A percentile compares a stretch with the other conserved stretches of the same genome.
Conservation (phyloP, 2,888 invertebrate species). For the Erebia palarica region DNA sequence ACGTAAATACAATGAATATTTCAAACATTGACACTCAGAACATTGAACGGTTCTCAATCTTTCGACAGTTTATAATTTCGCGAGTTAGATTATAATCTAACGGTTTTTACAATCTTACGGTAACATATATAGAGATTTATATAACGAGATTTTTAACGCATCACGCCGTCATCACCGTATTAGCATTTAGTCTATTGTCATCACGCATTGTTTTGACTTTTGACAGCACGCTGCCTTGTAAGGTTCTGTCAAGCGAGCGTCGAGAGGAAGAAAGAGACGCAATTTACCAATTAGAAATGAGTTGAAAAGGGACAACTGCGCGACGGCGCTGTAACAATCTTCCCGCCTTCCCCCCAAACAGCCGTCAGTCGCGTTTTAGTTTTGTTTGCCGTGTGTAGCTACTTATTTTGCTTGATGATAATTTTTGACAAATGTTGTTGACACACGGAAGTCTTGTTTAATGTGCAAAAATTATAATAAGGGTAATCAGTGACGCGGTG, state of each 20-base stretch:
- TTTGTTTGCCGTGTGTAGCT: constrained; percentile 69
- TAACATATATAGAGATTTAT: too few relatives aligned
- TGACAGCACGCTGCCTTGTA: constrained; percentile 58
- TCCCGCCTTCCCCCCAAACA: constrained; percentile 72
- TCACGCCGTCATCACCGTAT: too few relatives aligned
- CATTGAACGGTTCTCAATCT: too few relatives aligned
- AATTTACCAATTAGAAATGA: constrained; percentile 41
- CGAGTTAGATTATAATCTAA: too few relatives aligned
- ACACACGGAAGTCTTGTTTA: constrained; percentile 31
- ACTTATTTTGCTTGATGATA: constrained; percentile 39
- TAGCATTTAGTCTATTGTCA: too few relatives aligned
- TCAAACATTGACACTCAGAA: too few relatives aligned
- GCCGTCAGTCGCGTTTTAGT: constrained; percentile 65
- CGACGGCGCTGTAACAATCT: constrained; percentile 74
- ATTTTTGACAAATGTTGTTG: constrained; percentile 55
- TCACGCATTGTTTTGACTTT: constrained; percentile 49
- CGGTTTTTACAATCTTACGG: too few relatives aligned
- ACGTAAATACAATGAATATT: too few relatives aligned
- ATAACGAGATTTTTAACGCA: too few relatives aligned
- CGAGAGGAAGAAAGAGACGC: constrained; percentile 55
- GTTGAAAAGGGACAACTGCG: constrained; percentile 59
- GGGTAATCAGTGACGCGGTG: constrained; percentile 31
- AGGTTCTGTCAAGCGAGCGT: constrained; percentile 67
- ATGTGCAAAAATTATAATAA: constrained; percentile 11
- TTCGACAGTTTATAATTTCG: too few relatives aligned